Evolutionary conservation across 2,797 vertebrate genomes (phyloP), one percentile per base, ranked within the genome.

Genomic region (Propithecus perrieri): DNA sequence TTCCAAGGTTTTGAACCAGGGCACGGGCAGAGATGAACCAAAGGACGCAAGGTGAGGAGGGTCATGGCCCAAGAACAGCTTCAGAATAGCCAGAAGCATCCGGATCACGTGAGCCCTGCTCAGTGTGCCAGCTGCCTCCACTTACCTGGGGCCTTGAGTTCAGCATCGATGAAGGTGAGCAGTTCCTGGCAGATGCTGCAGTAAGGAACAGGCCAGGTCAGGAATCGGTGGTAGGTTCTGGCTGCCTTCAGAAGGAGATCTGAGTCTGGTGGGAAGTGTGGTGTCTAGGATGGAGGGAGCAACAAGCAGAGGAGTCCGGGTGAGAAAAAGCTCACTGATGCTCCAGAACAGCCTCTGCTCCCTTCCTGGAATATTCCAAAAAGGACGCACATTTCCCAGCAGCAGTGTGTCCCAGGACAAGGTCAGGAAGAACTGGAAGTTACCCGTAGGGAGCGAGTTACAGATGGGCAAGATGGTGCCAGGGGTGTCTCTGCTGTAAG

Each of bases 171-270:
- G 90, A 99, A 99, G 91, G 99, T 99, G 92, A 99, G 99, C 93
- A 99, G 99, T 96, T 99, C 98, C 41, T 97, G 98, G 96, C 99
- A 99, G 97, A 99, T 99, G 91, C 99, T 98, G 24, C 99, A 99
- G 98, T 99, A 99, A 0, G 99, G 99, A 89, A 99, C 98, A 0
- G 99, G 99, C 99, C 99, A 99, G 1, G 99, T 99, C 88, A 99
- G 99, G 98, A 99, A 99, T 61, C 94, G 92, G 95, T 99, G 99
- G 97, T 99, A 99, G 48, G 99, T 98, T 10, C 98, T 97, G 30
- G 99, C 94, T 0, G 99, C 99, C 78, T 99, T 99, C 85, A 98
- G 98, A 71, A 99, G 99, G 91, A 99, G 98, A 38, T 99, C 98
- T 0, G 98, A 98, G 93, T 99, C 98, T 0, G 98, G 98, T 0